These are phyloP conservation scores for Tuberolachnus salignus DNA, from an alignment of 2,888 invertebrate genomes.

Conservation along the genomic window DNA sequence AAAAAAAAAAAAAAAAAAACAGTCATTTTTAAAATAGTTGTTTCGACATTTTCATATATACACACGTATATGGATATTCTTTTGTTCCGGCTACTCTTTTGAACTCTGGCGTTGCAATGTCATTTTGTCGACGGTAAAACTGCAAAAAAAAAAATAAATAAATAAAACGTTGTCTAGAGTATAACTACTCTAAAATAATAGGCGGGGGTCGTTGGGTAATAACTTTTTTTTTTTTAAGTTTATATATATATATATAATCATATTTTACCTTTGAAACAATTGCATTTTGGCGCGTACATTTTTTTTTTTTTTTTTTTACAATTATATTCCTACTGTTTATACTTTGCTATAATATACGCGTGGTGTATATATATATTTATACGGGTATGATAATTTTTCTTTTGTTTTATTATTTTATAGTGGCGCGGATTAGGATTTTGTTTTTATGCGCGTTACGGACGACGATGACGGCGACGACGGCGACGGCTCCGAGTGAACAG, in stretches of 20 bases:
- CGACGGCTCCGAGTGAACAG: too few relatives aligned
- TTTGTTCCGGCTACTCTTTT: conserved; percentile 26
- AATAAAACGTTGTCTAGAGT: neutral
- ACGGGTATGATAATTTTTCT: conserved; percentile 2
- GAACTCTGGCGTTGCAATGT: neutral
- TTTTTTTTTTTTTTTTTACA: conserved; percentile 2
- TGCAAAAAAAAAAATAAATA: conserved; percentile 1
- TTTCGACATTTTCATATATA: neutral
- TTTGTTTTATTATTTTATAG: conserved; percentile 4
- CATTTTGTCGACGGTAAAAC: conserved; percentile 6
- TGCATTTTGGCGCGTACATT: neutral
- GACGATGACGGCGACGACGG: too few relatives aligned
- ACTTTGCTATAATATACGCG: too few relatives aligned
- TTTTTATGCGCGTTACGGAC: neutral
- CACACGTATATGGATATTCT: neutral
- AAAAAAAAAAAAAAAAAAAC: too few relatives aligned
- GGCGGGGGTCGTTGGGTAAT: neutral
- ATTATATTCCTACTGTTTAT: neutral
- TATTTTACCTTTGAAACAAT: conserved; percentile 34
- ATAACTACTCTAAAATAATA: neutral
- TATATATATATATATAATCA: neutral
- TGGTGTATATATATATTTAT: neutral
- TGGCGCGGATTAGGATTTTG: conserved; percentile 12
- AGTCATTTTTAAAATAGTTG: conserved; percentile 22
- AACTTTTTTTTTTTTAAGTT: conserved; percentile 25